Base-by-base conservation (phyloP, 2,888 invertebrate species). In the Herminia tarsipennalis region DNA sequence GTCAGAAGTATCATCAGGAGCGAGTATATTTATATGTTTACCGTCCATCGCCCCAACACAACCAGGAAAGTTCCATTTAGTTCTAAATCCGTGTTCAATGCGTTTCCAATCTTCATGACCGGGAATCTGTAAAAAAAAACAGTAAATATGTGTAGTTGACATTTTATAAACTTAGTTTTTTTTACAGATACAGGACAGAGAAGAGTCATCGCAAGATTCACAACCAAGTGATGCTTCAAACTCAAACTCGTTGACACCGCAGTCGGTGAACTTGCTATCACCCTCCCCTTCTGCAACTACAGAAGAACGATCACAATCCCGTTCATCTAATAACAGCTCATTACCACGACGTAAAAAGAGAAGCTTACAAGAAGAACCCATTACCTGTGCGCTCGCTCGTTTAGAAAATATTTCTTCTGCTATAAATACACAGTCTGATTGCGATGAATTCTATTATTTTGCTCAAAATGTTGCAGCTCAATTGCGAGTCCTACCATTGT, bases 371-470 rank as follows among this genome's bases (percentile, higher is more conserved):
- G n/a, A n/a, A n/a, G n/a, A n/a, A n/a, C n/a, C n/a, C n/a, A n/a
- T n/a, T n/a, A n/a, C n/a, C n/a, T n/a, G n/a, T n/a, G n/a, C n/a
- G n/a, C n/a, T n/a, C n/a, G n/a, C n/a, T n/a, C n/a, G n/a, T n/a
- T n/a, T n/a, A n/a, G n/a, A n/a, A n/a, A n/a, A n/a, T n/a, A n/a
- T n/a, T n/a, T n/a, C n/a, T n/a, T n/a, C n/a, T n/a, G n/a, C n/a
- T n/a, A n/a, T n/a, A n/a, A n/a, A n/a, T n/a, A n/a, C n/a, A n/a
- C n/a, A n/a, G n/a, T n/a, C n/a, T n/a, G n/a, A n/a, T n/a, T n/a
- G n/a, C n/a, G 41, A 47, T 9, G 33, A 47, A 41, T 47, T 47
- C 28, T 27, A 47, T 47, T 40, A 36, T 40, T 47, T 47, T 47
- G 46, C 6, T 1, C 47, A 20, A 5, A 35, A 37, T 41, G 21